These are phyloP conservation scores for Colaptes auratus DNA, from an alignment of 2,113 vertebrate genomes.

Conservation along the genomic window DNA sequence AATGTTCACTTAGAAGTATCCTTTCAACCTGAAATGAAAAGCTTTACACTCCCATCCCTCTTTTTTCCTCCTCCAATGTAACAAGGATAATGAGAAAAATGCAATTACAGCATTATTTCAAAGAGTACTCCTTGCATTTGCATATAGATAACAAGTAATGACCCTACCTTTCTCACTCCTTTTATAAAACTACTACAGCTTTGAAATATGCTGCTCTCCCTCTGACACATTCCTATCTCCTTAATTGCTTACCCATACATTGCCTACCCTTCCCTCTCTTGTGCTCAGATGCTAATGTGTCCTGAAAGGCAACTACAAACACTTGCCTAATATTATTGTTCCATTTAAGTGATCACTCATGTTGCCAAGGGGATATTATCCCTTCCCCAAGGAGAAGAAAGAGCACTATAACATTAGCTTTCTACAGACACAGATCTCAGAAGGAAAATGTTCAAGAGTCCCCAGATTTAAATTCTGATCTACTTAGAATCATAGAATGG, in stretches of 20 bases:
- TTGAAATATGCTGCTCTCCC: not conserved
- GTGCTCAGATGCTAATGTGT: not conserved
- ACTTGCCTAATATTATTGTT: not conserved
- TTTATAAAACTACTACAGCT: not conserved
- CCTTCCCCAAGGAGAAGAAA: not conserved
- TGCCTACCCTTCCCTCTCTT: not conserved
- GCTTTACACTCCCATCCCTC: not conserved
- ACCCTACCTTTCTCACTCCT: not conserved
- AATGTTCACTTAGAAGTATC: not conserved
- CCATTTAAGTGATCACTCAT: not conserved
- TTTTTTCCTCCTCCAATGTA: not conserved
- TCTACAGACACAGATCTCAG: not conserved
- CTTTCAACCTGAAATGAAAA: not conserved
- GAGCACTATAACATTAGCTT: not conserved
- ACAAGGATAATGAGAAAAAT: not conserved
- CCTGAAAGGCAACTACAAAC: not conserved
- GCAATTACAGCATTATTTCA: slow-evolving; percentile 8
- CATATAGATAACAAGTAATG: not conserved
- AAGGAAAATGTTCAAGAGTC: not conserved
- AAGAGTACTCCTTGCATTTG: not conserved
- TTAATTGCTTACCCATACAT: not conserved
- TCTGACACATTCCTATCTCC: not conserved
- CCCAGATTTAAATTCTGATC: not conserved
- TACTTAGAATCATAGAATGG: not conserved
- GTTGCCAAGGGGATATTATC: not conserved